phyloP scores from a whole-genome alignment of 2,888 invertebrate species.

The Microctonus brassicae region DNA sequence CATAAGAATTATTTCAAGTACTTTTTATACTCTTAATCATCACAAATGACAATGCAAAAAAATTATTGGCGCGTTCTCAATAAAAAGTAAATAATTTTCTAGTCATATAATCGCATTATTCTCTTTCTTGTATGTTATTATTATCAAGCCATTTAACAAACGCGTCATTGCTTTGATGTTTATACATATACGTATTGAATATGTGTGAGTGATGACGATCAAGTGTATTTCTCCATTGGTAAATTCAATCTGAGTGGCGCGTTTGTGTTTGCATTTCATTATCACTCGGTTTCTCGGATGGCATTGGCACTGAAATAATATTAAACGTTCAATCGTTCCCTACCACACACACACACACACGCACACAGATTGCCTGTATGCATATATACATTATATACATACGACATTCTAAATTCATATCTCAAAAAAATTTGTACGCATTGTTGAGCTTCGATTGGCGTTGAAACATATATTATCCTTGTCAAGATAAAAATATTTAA shows the following conservation, averaged over 20 bases:
- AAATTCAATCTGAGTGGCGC: conserved; percentile 9
- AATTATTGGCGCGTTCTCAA: not conserved
- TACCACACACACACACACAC: conserved; percentile 8
- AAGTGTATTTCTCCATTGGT: conserved; percentile 13
- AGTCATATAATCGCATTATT: no score
- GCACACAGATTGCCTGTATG: not conserved
- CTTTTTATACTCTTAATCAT: no score
- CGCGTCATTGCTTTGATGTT: not conserved
- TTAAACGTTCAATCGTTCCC: conserved; percentile 10
- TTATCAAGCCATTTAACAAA: no score
- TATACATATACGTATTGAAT: not conserved
- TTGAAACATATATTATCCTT: no score
- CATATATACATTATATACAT: not conserved
- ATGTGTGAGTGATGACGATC: not conserved
- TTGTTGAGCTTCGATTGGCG: no score
- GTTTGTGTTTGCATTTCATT: conserved; percentile 33
- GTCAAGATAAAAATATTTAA: no score
- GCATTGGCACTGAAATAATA: conserved; percentile 24
- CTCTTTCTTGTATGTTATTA: no score
- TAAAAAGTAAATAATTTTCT: not conserved
- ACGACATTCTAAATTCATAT: no score
- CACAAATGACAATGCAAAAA: not conserved
- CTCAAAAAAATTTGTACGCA: no score
- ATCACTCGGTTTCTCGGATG: conserved; percentile 27
- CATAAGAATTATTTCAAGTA: no score